Conservation (phyloP, 2,113 vertebrate genomes). For the Ceyx melanurus region DNA sequence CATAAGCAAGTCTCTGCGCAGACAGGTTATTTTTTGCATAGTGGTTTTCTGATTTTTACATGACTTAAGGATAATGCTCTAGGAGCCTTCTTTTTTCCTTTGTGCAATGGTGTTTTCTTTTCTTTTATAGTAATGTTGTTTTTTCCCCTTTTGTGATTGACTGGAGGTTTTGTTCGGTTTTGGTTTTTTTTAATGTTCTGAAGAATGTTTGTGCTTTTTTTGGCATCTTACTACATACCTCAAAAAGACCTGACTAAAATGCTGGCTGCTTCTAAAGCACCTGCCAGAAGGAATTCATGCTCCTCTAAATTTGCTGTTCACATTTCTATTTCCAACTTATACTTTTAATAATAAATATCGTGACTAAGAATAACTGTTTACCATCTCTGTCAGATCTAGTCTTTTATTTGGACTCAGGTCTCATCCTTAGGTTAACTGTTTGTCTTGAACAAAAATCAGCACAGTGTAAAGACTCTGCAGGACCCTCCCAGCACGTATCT, state of each 20-base stretch:
- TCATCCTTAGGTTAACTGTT: background rate
- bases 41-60: conserved; percentile 54
- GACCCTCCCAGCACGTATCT: background rate
- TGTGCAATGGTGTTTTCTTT: background rate
- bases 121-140: background rate
- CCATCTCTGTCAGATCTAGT: background rate
- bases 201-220: conserved; percentile 58
- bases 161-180: conserved; percentile 38
- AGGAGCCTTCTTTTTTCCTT: background rate
- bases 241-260: conserved; percentile 43
- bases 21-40: conserved; percentile 64
- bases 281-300: conserved; percentile 49
- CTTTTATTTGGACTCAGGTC: background rate
- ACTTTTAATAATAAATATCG: conserved; percentile 41
- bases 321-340: background rate
- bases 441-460: background rate
- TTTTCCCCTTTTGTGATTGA: conserved; percentile 45
- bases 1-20: conserved; percentile 52
- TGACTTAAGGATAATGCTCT: conserved; percentile 49
- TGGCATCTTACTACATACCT: conserved; percentile 55
- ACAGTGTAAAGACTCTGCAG: background rate
- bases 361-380: conserved; percentile 59
- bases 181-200: conserved; percentile 7
- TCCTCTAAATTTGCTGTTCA: background rate
- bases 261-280: conserved; percentile 15